Evolutionary conservation across 2,113 vertebrate species (phyloP).

Genomic region (Myodes glareolus): DNA sequence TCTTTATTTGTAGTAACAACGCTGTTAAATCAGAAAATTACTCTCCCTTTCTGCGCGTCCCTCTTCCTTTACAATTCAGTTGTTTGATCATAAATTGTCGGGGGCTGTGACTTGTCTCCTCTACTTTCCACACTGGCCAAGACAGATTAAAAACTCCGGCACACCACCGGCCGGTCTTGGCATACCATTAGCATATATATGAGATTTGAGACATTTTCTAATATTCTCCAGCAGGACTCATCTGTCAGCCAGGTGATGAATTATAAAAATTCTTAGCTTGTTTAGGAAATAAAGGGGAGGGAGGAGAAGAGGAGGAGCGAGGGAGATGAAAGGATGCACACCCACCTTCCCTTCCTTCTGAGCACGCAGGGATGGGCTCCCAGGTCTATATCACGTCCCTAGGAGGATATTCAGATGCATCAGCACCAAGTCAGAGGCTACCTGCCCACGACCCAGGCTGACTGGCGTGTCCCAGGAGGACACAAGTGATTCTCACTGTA

Average conservation of each 20-base stretch:
- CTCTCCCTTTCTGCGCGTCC: slow-evolving; percentile 88
- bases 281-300: slow-evolving; percentile 91
- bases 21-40: slow-evolving; percentile 94
- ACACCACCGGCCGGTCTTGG: slow-evolving; percentile 92
- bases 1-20: slow-evolving; percentile 92
- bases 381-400: not conserved
- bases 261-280: slow-evolving; percentile 99
- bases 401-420: not conserved
- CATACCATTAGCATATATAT: slow-evolving; percentile 99
- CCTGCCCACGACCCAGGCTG: not conserved
- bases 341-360: slow-evolving; percentile 61
- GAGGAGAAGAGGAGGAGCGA: not conserved
- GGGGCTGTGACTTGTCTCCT: slow-evolving; percentile 96
- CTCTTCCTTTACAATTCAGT: slow-evolving; percentile 91
- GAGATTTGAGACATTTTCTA: slow-evolving; percentile 99
- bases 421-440: accelerated
- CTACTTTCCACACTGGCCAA: slow-evolving; percentile 96
- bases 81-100: slow-evolving; percentile 98
- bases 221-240: slow-evolving; percentile 99
- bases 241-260: slow-evolving; percentile 99
- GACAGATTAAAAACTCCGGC: slow-evolving; percentile 98
- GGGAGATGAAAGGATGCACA: slow-evolving; percentile 29
- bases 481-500: accelerated
- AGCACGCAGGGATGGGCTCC: not conserved
- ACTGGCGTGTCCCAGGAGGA: not conserved